These are phyloP conservation scores for Tenthredo distinguenda DNA, from an alignment of 2,888 invertebrate genomes.

Conservation along the genomic window DNA sequence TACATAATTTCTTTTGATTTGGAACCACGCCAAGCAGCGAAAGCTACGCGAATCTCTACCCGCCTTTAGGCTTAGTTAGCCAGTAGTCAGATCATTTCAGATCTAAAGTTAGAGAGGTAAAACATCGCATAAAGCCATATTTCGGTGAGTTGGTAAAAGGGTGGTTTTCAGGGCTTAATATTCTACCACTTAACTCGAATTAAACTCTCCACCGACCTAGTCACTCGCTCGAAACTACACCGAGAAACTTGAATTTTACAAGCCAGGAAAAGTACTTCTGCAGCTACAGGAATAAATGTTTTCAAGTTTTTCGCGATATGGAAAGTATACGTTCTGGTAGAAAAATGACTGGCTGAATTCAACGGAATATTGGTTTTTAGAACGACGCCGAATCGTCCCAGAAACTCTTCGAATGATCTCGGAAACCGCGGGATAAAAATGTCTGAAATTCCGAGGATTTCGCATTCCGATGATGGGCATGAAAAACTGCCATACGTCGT, in stretches of 20 bases:
- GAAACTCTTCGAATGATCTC: background rate
- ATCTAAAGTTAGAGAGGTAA: background rate
- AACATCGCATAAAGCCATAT: constrained; percentile 2
- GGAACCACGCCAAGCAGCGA: constrained; percentile 65
- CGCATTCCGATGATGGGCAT: too few relatives aligned
- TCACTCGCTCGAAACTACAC: background rate
- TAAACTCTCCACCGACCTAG: constrained; percentile 22
- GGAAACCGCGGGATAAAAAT: too few relatives aligned
- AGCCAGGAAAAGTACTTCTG: background rate
- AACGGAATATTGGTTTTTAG: background rate
- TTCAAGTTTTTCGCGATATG: background rate
- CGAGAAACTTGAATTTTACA: constrained; percentile 10
- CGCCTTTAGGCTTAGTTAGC: background rate
- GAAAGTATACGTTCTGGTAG: background rate
- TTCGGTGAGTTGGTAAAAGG: constrained; percentile 4
- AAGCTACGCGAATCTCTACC: constrained; percentile 22
- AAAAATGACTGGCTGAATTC: background rate
- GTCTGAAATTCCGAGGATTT: too few relatives aligned
- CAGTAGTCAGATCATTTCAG: constrained; percentile 9
- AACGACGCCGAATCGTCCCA: background rate
- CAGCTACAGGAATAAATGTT: background rate
- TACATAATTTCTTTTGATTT: constrained; percentile 64
- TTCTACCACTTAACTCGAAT: constrained; percentile 31
- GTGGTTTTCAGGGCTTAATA: constrained; percentile 24
- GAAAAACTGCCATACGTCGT: too few relatives aligned